phyloP scores from a whole-genome alignment of 2,888 invertebrate species.

The Cetonia aurata region DNA sequence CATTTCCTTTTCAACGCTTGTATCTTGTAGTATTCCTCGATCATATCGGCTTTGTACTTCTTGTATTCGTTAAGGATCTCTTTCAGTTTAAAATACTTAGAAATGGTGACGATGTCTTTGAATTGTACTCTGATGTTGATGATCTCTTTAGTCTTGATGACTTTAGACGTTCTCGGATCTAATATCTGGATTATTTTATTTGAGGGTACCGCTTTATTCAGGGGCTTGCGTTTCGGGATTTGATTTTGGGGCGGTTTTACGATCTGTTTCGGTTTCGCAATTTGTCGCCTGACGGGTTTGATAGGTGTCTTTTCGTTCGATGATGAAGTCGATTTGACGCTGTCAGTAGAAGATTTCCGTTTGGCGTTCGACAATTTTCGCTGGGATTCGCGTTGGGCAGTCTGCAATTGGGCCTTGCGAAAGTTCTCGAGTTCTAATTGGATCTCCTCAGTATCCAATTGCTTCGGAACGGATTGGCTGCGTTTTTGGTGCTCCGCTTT shows the following conservation, averaged over 20 bases:
- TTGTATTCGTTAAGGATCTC: slow-evolving; percentile 70
- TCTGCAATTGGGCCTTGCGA: slow-evolving; percentile 64
- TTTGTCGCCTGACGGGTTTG: slow-evolving; percentile 60
- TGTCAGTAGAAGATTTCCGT: slow-evolving; percentile 57
- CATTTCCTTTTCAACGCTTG: slow-evolving; percentile 75
- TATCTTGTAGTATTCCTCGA: slow-evolving; percentile 70
- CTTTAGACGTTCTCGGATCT: slow-evolving; percentile 61
- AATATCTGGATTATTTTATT: slow-evolving; percentile 62
- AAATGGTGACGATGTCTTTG: slow-evolving; percentile 55
- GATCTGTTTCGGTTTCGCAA: slow-evolving; percentile 34
- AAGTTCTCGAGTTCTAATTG: slow-evolving; percentile 66
- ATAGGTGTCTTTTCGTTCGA: slow-evolving; percentile 46
- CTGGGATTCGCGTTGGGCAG: slow-evolving; percentile 64
- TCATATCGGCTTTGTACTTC: slow-evolving; percentile 72
- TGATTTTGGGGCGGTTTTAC: not conserved
- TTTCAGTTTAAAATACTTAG: slow-evolving; percentile 64
- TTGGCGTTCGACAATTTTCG: slow-evolving; percentile 50
- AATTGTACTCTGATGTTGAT: slow-evolving; percentile 54
- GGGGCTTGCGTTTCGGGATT: slow-evolving; percentile 51
- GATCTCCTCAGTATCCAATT: slow-evolving; percentile 72
- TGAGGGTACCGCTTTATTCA: slow-evolving; percentile 47
- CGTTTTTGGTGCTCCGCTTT: slow-evolving; percentile 61
- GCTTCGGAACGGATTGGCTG: slow-evolving; percentile 71
- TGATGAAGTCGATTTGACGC: slow-evolving; percentile 51
- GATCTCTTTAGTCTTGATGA: slow-evolving; percentile 56